A percentile compares a stretch with the other conserved stretches of the same genome.
These are phyloP conservation scores for Speoplatyrhinus poulsoni DNA, from an alignment of 2,113 vertebrate species.

Conservation along the genomic window DNA sequence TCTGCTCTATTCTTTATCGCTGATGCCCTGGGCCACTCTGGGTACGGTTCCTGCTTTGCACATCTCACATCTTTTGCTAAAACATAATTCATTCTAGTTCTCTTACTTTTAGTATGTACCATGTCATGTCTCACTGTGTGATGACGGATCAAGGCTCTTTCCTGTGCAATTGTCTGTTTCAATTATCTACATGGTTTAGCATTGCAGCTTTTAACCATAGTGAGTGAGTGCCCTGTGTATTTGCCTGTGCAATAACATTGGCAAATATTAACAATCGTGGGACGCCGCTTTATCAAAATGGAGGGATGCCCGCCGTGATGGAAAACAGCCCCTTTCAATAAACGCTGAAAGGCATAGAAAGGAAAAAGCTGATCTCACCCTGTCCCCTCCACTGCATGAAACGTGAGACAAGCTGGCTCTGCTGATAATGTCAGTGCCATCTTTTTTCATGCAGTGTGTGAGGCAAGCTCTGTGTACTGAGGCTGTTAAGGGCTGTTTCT, in stretches of 20 bases:
- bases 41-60: constrained; percentile 37
- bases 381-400: constrained; percentile 55
- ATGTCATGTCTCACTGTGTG: too few species aligned
- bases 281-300: constrained; percentile 14
- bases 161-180: too few species aligned
- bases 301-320: constrained; percentile 34
- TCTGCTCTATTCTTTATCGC: constrained; percentile 46
- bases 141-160: too few species aligned
- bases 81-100: constrained; percentile 64
- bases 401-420: constrained; percentile 71
- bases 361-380: constrained; percentile 57
- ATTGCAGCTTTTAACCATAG: constrained; percentile 1
- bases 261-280: constrained; percentile 26
- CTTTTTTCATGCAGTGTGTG: constrained; percentile 68
- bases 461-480: constrained; percentile 62
- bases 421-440: constrained; percentile 77
- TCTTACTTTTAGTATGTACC: constrained; percentile 31
- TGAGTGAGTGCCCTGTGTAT: not conserved
- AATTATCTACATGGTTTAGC: constrained; percentile 17
- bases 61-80: constrained; percentile 56
- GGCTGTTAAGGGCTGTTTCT: constrained; percentile 63
- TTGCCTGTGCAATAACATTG: not conserved
- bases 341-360: constrained; percentile 25
- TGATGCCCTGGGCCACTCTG: constrained; percentile 29
- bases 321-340: constrained; percentile 44